Evolutionary conservation across 2,888 invertebrate genomes (phyloP), one percentile per base, ranked within the genome.

Genomic region (Troilus luridus): DNA sequence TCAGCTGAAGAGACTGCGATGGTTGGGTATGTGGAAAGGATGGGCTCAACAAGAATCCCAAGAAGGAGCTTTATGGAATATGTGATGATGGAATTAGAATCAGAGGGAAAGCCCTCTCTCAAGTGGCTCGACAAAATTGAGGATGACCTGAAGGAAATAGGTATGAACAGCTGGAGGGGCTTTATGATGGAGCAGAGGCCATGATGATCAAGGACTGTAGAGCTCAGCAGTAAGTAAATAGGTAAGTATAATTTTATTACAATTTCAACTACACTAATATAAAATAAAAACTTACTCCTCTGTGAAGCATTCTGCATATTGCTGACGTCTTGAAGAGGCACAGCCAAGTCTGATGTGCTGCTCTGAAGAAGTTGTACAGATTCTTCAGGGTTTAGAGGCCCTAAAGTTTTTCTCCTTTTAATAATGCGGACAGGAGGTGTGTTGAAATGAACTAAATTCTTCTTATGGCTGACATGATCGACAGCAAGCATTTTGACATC

Each of bases 391-490:
- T 41, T 41, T 2, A 12, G 72, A 41, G 12, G 24, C n/a, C 56
- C 85, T 5, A 85, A 11, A 56, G 85, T 85, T 85, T 85, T 85
- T n/a, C 85, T 85, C 19, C 41, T 85, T 58, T 85, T 85, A 3
- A 11, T 85, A n/a, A 85, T 85, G 14, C 85, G 85, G 12, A 85
- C 85, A 58, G 85, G 85, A n/a, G 85, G 85, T 8, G 85, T 85
- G n/a, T 85, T 85, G 56, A 85, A 85, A n/a, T 85, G 85, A 56
- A 85, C 85, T 56, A 85, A n/a, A 56, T 54, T 85, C 21, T 85
- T 85, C 56, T 85, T 85, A 11, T 85, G 85, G n/a, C 54, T 54
- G 11, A 19, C 41, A 77, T 81, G 8, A 19, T 81, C 56, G 21
- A 21, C 85, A 21, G n/a, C 17, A 19, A 77, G 27, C 10, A 27